Base-by-base conservation (phyloP, 2,113 vertebrate genomes). In the Leucopsar rothschildi region DNA sequence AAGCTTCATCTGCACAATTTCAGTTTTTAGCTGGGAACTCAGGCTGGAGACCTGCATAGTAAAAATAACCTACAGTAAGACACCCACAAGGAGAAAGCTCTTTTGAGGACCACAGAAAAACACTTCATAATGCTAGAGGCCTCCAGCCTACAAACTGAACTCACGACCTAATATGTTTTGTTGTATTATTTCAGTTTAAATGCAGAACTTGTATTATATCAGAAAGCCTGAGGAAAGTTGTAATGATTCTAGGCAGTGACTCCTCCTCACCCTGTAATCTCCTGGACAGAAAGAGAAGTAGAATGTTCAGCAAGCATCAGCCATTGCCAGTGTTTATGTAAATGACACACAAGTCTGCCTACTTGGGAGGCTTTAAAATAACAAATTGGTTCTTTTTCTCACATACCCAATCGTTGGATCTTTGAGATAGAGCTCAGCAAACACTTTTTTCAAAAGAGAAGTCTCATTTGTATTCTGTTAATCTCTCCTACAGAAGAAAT, bases 401-500 rank as follows among this genome's bases (percentile, higher is more conserved):
- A 61, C 7, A 1, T 42, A 71, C 21, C 35, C 10, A 31, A 3
- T 87, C 45, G n/a, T 0, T 55, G 56, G 10, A 79, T 68, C 37
- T 60, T 40, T 23, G 57, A 31, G 53, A 91, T 42, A 57, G 5
- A 65, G 42, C 55, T 82, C 59, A 79, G 55, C 40, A 87, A 28
- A 82, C 8, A 28, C 39, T 53, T 50, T 59, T 65, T 61, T 31
- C 37, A 72, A 75, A 71, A 35, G 10, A 69, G 2, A 87, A 85
- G 22, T 66, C 33, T 77, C 39, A 70, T 82, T 66, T 77, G 17
- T 82, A 90, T 87, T 88, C 85, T 37, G 15, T 55, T 77, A 90
- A 88, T 87, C 35, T 91, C 42, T 52, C 50, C 28, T 44, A 63
- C 66, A 70, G 47, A 95, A 94, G 87, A 95, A 97, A 82, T 89